phyloP scores from a whole-genome alignment of 2,888 invertebrate species.

The Dromius quadrimaculatus region DNA sequence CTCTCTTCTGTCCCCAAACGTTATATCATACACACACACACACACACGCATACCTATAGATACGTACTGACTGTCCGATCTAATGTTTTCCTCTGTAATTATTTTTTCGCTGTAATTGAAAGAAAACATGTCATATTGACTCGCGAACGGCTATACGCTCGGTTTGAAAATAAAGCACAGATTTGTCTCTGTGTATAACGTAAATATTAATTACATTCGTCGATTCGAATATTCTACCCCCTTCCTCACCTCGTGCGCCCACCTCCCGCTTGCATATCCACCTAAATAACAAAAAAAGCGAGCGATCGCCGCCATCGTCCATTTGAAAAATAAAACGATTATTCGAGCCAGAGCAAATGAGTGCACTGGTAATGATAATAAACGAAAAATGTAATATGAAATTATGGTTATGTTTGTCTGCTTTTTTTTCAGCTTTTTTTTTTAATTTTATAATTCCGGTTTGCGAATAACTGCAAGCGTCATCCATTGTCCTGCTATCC shows the following conservation, averaged over 20 bases:
- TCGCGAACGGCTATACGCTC: constrained; percentile 53
- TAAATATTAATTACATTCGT: constrained; percentile 60
- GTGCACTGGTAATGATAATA: constrained; percentile 51
- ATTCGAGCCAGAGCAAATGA: constrained; percentile 50
- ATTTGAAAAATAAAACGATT: constrained; percentile 53
- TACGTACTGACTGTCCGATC: constrained; percentile 46
- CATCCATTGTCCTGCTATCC: constrained; percentile 51
- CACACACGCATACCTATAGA: too few species aligned
- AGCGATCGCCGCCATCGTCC: constrained; percentile 47
- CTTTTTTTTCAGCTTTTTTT: constrained; percentile 47
- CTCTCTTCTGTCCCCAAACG: constrained; percentile 43
- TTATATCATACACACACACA: constrained; percentile 52
- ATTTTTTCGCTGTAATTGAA: constrained; percentile 57
- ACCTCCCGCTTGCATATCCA: constrained; percentile 55
- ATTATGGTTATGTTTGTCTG: constrained; percentile 52
- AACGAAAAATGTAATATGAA: constrained; percentile 53
- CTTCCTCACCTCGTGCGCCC: constrained; percentile 51
- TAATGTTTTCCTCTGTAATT: constrained; percentile 54
- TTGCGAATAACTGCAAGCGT: constrained; percentile 52
- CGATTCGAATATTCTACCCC: constrained; percentile 53
- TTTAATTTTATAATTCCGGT: constrained; percentile 49
- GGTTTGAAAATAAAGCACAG: constrained; percentile 55
- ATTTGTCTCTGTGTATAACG: constrained; percentile 57
- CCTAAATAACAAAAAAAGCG: constrained; percentile 50
- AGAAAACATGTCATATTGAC: constrained; percentile 58